Base-by-base conservation (phyloP, 1,140 invertebrate species). In the Bilobella aurantiaca region DNA sequence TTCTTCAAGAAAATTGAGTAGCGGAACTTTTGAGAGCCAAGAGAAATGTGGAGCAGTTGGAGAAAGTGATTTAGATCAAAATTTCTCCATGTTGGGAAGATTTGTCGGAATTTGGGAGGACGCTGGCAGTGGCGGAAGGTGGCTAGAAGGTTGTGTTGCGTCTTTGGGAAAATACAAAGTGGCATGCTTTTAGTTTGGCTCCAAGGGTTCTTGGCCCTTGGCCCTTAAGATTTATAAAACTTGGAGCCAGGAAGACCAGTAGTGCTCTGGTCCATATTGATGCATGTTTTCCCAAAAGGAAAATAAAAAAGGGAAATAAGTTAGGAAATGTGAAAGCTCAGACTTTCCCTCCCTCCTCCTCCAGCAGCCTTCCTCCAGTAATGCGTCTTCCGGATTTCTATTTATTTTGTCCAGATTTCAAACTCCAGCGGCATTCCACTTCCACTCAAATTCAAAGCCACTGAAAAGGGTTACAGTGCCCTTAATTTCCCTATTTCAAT, bases 61-160 rank as follows among this genome's bases (percentile, higher is more conserved):
- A 42, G 34, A 23, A 53, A 53, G 49, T 53, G 49, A 53, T 53
- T 53, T 53, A 53, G 49, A 53, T 53, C 14, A 53, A 53, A 53
- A 42, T 42, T 8, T 42, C 18, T n/a, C n/a, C n/a, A n/a, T n/a
- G n/a, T n/a, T n/a, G n/a, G n/a, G n/a, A n/a, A n/a, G n/a, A n/a
- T n/a, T n/a, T n/a, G n/a, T n/a, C n/a, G n/a, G n/a, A n/a, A n/a
- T n/a, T n/a, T n/a, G n/a, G n/a, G n/a, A n/a, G n/a, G n/a, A n/a
- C n/a, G n/a, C n/a, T n/a, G n/a, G n/a, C n/a, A n/a, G n/a, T n/a
- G n/a, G n/a, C n/a, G n/a, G n/a, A n/a, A n/a, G n/a, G n/a, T n/a
- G n/a, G n/a, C n/a, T n/a, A n/a, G n/a, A n/a, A n/a, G n/a, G n/a
- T n/a, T n/a, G n/a, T n/a, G n/a, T n/a, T n/a, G n/a, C n/a, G n/a